Base-by-base conservation (phyloP, 2,888 invertebrate species). In the Dermolepida albohirtum region DNA sequence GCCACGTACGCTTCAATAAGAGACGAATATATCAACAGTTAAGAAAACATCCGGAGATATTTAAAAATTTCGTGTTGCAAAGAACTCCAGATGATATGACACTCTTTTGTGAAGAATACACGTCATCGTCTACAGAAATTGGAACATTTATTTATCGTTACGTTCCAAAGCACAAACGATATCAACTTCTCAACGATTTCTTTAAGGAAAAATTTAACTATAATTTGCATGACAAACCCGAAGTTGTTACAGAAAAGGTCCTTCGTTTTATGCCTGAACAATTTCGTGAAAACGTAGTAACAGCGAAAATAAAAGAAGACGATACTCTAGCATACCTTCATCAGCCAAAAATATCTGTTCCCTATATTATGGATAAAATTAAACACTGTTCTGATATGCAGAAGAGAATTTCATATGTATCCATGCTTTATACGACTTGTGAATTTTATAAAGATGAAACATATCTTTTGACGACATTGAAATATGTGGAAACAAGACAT, bases 31-130 rank as follows among this genome's bases (percentile, higher is more conserved):
- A 44, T 59, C 10, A 67, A 64, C 50, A 51, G 27, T 10, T 52
- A 67, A 29, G 34, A 54, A 44, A 27, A 34, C n/a, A 59, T 67
- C 54, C 40, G 1, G 59, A 43, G 29, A 10, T 49, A 22, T 68
- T 66, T 49, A 11, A 59, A 12, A 12, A 34, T 29, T 66, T 67
- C 39, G 54, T 65, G 44, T 8, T 64, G 22, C 68, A 66, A 44
- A 59, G 62, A 1, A 69, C 67, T 40, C 66, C 70, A 4, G 14
- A 49, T 1, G 27, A 49, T n/a, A 11, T 64, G 10, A 17, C 69
- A 6, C 12, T 63, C 2, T 68, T 68, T 29, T 10, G n/a, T 8
- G 1, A 22, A 44, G 8, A 41, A 22, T 51, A 8, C 5, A 8
- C 14, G 22, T 8, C 6, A 5, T 8, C n/a, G 63, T 6, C 11